Percentiles rank a stretch among this genome's conserved stretches.
phyloP scores from a whole-genome alignment of 2,113 vertebrate species.

The Ellobius talpinus region DNA sequence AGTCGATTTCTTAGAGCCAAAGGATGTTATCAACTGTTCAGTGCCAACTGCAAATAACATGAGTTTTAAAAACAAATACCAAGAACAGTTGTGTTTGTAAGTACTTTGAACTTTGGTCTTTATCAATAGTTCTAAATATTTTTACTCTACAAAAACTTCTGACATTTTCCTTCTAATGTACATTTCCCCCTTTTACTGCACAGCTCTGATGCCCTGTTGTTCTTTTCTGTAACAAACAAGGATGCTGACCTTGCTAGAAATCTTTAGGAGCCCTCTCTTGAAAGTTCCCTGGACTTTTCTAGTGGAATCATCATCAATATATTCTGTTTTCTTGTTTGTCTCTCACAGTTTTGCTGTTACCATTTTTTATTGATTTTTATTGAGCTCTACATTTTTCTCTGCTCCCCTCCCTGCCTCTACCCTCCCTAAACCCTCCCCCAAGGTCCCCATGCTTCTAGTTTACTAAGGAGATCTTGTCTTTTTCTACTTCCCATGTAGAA shows the following conservation, averaged over 20 bases:
- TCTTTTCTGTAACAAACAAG: neutral
- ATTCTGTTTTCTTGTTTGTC: neutral
- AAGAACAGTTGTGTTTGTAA: constrained; percentile 48
- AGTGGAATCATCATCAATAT: neutral
- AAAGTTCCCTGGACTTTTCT: constrained; percentile 5
- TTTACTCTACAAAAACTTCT: constrained; percentile 10
- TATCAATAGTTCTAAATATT: constrained; percentile 59
- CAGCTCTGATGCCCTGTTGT: neutral
- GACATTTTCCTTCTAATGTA: constrained; percentile 61
- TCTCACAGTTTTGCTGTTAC: neutral
- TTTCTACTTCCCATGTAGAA: no score
- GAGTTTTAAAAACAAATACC: constrained; percentile 67
- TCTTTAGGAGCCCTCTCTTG: neutral
- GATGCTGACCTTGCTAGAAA: neutral
- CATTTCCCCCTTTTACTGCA: neutral
- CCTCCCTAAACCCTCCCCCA: no score
- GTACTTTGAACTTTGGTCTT: constrained; percentile 65
- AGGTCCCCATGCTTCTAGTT: no score
- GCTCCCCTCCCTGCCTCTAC: no score
- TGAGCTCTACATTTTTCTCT: no score
- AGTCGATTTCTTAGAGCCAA: constrained; percentile 65
- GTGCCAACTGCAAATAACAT: constrained; percentile 71
- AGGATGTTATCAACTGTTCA: constrained; percentile 64
- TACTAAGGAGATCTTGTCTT: no score
- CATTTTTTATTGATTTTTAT: no score